Base-by-base conservation (phyloP, 2,888 invertebrate species). In the Mallateleia sp. region DNA sequence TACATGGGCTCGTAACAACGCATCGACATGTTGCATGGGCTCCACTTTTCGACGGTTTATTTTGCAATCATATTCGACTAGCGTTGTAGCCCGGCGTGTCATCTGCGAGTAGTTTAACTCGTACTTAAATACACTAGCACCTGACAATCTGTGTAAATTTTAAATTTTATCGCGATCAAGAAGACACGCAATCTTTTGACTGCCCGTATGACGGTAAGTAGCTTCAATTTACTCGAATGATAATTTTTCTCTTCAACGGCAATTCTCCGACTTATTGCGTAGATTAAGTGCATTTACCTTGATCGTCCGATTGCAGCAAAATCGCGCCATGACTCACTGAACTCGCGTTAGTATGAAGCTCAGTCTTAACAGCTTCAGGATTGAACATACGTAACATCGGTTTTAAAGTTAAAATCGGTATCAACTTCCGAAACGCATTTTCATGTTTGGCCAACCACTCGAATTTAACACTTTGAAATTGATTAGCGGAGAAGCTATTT, bases 261-360 rank as follows among this genome's bases (percentile, higher is more conserved):
- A 32, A 8, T 45, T 66, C 66, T n/a, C 47, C 88, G 86, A 34
- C 89, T 89, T 4, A 91, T 84, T 22, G 89, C 85, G 72, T 90
- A 90, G n/a, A 92, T 89, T 18, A 90, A 45, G n/a, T 82, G 72
- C 54, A 87, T 42, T 22, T 84, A 28, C 75, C 69, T 20, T 62
- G 24, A 9, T 83, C 78, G 62, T 89, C 89, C 18, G 69, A 25
- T 72, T 91, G 91, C n/a, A 91, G n/a, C 6, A 79, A 24, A 2
- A 69, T 79, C 11, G 60, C 69, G n/a, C n/a, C n/a, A n/a, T n/a
- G n/a, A n/a, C n/a, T n/a, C n/a, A n/a, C n/a, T n/a, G n/a, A n/a
- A n/a, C 0, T 60, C 42, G 66, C 67, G 34, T 75, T 67, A 0
- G 82, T 75, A 47, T 82, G 82, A 1, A 74, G 14, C 38, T 82